Evolutionary conservation across 92 coral and sea anemone genomes (phyloP).

Genomic region (Plumapathes pennacea): DNA sequence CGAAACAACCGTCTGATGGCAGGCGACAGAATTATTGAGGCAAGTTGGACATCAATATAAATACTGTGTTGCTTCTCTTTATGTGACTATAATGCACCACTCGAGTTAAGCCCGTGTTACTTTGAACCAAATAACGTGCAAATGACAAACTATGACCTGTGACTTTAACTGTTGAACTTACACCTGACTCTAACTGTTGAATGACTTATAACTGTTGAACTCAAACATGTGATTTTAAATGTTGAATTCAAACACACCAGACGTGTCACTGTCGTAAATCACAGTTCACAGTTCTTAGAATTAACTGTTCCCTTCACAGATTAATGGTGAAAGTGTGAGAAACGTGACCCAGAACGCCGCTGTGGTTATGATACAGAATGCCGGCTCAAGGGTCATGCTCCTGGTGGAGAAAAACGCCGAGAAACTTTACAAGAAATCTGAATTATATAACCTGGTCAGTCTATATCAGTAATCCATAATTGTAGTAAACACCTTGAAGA

Average conservation of each 20-base stretch:
- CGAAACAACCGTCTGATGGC: slow-evolving; percentile 78
- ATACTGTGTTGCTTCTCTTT: no score
- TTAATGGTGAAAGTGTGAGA: slow-evolving; percentile 82
- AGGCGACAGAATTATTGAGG: slow-evolving; percentile 95
- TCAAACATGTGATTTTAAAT: no score
- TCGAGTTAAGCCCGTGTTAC: no score
- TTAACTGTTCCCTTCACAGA: slow-evolving; percentile 29
- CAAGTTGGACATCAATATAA: no score
- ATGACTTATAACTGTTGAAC: no score
- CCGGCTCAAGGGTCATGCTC: slow-evolving; percentile 68
- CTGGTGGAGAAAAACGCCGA: slow-evolving; percentile 92
- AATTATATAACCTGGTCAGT: slow-evolving; percentile 73
- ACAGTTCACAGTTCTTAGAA: background rate
- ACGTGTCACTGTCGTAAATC: background rate
- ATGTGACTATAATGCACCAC: no score
- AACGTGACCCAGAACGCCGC: slow-evolving; percentile 93
- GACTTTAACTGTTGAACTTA: no score
- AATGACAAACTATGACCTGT: no score
- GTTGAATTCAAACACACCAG: background rate
- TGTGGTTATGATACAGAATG: slow-evolving; percentile 76
- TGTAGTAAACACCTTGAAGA: no score
- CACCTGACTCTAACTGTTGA: no score
- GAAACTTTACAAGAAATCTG: slow-evolving; percentile 76
- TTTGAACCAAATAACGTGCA: no score
- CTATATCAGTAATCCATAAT: no score